phyloP scores from a whole-genome alignment of 2,797 vertebrate genomes.

The Merluccius polli region DNA sequence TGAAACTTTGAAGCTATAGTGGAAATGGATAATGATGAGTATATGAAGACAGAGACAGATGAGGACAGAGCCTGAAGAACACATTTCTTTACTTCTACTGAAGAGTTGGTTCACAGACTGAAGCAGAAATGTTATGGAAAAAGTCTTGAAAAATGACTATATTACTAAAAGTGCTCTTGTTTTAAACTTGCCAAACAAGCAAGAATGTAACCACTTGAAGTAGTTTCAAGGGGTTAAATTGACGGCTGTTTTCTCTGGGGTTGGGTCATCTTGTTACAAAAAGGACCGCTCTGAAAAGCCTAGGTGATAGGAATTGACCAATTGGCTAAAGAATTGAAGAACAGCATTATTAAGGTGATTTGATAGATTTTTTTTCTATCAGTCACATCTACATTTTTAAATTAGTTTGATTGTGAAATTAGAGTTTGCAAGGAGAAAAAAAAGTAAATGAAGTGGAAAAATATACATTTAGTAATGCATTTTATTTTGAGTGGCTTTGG shows the following conservation, averaged over 20 bases:
- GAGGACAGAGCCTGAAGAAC: slow-evolving; percentile 10
- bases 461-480: not conserved
- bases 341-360: not conserved
- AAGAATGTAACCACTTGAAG: too few relatives aligned
- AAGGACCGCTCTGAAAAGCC: not conserved
- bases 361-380: not conserved
- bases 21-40: slow-evolving; percentile 17
- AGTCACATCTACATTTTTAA: not conserved
- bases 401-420: not conserved
- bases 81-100: not conserved
- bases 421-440: not conserved
- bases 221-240: slow-evolving; percentile 8
- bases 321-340: slow-evolving; percentile 5
- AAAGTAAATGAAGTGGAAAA: not conserved
- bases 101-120: not conserved
- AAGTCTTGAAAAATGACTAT: slow-evolving; percentile 12
- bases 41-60: slow-evolving; percentile 24
- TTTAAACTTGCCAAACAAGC: not conserved
- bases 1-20: not conserved
- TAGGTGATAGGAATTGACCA: slow-evolving; percentile 7
- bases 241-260: not conserved
- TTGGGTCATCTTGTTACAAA: not conserved
- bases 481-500: not conserved
- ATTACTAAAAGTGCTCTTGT: not conserved
- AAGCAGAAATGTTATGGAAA: not conserved